Base-by-base conservation (phyloP, 2,797 vertebrate species). In the Melanotaenia parkinsoni region DNA sequence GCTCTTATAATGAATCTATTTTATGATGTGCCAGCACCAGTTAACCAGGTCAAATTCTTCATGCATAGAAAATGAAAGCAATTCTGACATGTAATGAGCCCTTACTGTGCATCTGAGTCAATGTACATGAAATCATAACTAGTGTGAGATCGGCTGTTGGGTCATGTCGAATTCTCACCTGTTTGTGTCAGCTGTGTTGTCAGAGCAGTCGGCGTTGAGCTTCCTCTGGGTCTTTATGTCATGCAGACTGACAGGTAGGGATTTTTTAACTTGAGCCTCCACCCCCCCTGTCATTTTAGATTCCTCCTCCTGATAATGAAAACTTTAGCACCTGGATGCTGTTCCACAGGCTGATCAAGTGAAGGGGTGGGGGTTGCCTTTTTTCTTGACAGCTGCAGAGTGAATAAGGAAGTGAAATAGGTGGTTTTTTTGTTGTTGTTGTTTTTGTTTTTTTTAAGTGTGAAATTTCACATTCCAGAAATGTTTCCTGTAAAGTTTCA, bases 31-130 rank as follows among this genome's bases (percentile, higher is more conserved):
- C 76, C 70, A 84, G 66, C 72, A 45, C 68, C 76, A 86, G 76
- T 87, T 86, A 89, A 82, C 76, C 76, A 67, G 82, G 84, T 89
- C 84, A 86, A 54, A 89, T 79, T 77, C 66, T 77, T 88, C 81
- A 85, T 88, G 76, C 86, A 83, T 63, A 28, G 62, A 68, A 75
- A 88, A 87, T 82, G 35, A 84, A 75, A 82, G 71, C 74, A 64
- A 71, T 79, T 76, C 58, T 65, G 60, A 83, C 69, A 85, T 30
- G 30, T 79, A 81, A 86, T 76, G 76, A 88, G 76, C 45, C 30
- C 63, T 63, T n/a, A 33, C 37, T 37, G 65, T 62, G 64, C 73
- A 73, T 5, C 59, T 9, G 33, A 73, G 60, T 30, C 64, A 68
- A 2, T 18, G 63, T 65, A n/a, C 5, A 32, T 28, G 51, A 71